Base-by-base conservation (phyloP, 2,888 invertebrate species). In the Ophion slaviceki region DNA sequence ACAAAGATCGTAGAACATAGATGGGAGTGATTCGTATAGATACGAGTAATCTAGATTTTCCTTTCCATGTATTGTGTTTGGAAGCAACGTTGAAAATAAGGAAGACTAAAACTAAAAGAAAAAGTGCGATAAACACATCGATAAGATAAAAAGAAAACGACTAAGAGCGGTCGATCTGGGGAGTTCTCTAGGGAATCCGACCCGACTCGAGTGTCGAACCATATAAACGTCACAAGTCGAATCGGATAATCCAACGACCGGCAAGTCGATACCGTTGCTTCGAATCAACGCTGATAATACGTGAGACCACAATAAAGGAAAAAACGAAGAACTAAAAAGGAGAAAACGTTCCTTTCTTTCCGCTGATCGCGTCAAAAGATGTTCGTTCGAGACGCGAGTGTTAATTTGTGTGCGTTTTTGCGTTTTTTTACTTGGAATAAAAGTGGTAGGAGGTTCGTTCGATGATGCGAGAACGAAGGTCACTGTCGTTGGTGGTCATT, bases 401-500 rank as follows among this genome's bases (percentile, higher is more conserved):
- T 40, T 68, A 61, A 47, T 32, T 47, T 3, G 62, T 10, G 14
- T 53, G 17, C 17, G 5, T 53, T 53, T 53, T 53, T 17, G 11
- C 11, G 53, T 53, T 53, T 53, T 53, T 53, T 2, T 5, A 4
- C 14, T 53, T 14, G 17, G 17, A 53, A 53, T 47, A 53, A 75
- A 47, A 53, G 64, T 47, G 20, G 14, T 62, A 64, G 20, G 75
- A 64, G 32, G 68, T 61, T 68, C 28, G 68, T 24, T 36, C 81
- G 40, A 80, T 45, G 64, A 79, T 32, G 14, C 53, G 53, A 53
- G 14, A 5, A 47, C 68, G 81, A 76, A 76, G 70, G 81, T 83
- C 83, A 83, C 74, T 83, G 80, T 75, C 83, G 76, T 70, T 62
- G 68, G 71, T 57, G 57, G 47, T 67, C 47, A 47, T 81, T 14